Percentiles rank a stretch among this genome's conserved stretches.
Conservation (phyloP, 2,797 vertebrate genomes). For the Sebastolobus altivelis region DNA sequence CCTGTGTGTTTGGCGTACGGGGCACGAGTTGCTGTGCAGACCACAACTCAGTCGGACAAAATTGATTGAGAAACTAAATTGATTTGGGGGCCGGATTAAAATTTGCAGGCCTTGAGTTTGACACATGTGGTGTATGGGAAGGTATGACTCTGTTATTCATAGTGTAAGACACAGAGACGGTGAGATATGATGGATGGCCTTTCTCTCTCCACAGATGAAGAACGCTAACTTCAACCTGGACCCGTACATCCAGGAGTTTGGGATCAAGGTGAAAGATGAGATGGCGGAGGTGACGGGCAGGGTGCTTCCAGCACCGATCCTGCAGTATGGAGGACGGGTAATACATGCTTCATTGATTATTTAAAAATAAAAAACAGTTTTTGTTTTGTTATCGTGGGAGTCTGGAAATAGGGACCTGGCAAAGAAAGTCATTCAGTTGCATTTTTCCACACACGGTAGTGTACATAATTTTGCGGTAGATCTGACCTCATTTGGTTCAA, state of each 20-base stretch:
- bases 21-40: too few species aligned
- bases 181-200: slow-evolving; percentile 8
- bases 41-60: too few species aligned
- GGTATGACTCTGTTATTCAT: background rate
- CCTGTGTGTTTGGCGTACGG: too few species aligned
- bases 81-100: too few species aligned
- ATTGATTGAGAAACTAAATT: too few species aligned
- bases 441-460: background rate
- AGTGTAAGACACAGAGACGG: background rate
- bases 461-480: background rate
- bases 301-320: slow-evolving; percentile 96
- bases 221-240: slow-evolving; percentile 99
- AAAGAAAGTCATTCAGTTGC: background rate
- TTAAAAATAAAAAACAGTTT: background rate
- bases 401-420: background rate
- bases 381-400: background rate
- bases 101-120: too few species aligned
- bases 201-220: slow-evolving; percentile 91
- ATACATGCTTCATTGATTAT: slow-evolving; percentile 60
- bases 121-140: background rate
- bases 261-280: slow-evolving; percentile 98
- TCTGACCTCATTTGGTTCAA: slow-evolving; percentile 25
- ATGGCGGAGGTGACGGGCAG: slow-evolving; percentile 98
- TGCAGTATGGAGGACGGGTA: slow-evolving; percentile 99
- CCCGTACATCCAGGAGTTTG: slow-evolving; percentile 99